These are phyloP conservation scores for Rhopalosiphum maidis DNA, from an alignment of 1,140 invertebrate species.

Conservation along the genomic window DNA sequence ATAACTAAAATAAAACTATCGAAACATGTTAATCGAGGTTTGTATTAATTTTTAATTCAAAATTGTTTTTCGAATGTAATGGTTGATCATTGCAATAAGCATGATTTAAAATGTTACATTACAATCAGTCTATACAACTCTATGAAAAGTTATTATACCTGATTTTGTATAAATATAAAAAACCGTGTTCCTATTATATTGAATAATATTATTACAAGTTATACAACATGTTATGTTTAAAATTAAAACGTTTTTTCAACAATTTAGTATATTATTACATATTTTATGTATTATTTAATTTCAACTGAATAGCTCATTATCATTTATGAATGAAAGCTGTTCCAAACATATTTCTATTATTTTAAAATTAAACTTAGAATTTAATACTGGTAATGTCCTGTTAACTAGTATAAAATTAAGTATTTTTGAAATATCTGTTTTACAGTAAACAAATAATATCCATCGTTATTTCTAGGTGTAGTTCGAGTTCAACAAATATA, in stretches of 20 bases:
- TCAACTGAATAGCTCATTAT: not conserved
- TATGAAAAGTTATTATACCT: not conserved
- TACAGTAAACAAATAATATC: not conserved
- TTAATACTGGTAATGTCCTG: not conserved
- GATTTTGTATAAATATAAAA: not conserved
- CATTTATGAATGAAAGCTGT: not conserved
- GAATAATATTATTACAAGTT: constrained; percentile 6
- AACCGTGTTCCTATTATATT: not conserved
- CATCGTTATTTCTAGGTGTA: not conserved
- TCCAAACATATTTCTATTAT: constrained; percentile 28
- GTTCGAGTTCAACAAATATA: not conserved
- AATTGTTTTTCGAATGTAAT: not conserved
- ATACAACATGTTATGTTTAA: not conserved
- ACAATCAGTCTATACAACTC: not conserved
- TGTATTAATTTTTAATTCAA: not conserved
- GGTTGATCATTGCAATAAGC: not conserved
- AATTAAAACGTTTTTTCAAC: not conserved
- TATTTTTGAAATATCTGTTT: not conserved
- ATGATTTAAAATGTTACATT: not conserved
- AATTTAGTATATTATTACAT: not conserved
- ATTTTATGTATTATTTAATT: not conserved
- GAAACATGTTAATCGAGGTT: not conserved
- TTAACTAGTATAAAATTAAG: constrained; percentile 12
- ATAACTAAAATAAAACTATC: not conserved
- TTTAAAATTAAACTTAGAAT: not conserved